These are phyloP conservation scores for Coreoperca whiteheadi DNA, from an alignment of 2,113 vertebrate species.

Conservation along the genomic window DNA sequence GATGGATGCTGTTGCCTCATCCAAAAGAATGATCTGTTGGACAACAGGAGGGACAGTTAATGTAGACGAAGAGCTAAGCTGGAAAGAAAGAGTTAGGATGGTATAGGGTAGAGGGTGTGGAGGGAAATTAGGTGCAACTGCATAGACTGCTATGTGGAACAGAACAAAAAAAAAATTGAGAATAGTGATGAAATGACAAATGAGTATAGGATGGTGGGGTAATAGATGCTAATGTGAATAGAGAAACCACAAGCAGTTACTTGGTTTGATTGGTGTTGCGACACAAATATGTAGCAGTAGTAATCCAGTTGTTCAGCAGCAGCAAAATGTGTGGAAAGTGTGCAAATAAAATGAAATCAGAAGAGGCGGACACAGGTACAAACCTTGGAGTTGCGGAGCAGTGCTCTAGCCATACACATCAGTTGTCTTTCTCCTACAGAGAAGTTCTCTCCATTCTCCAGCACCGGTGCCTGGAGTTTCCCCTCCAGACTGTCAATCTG, in stretches of 20 bases:
- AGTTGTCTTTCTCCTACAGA: slow-evolving; percentile 88
- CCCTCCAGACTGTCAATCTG: slow-evolving; percentile 84
- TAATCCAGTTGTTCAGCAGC: background rate
- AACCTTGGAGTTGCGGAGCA: slow-evolving; percentile 88
- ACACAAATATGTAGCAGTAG: background rate
- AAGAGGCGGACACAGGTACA: background rate
- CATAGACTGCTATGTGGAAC: too few relatives aligned
- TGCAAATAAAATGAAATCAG: background rate
- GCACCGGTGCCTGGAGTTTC: slow-evolving; percentile 81
- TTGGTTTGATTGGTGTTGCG: background rate
- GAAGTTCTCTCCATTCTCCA: slow-evolving; percentile 89
- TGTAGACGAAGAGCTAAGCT: background rate
- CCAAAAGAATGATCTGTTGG: slow-evolving; percentile 87
- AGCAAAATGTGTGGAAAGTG: background rate
- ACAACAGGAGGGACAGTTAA: background rate
- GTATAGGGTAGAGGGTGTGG: background rate
- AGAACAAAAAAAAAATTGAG: background rate
- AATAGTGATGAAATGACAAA: background rate
- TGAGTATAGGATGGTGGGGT: background rate
- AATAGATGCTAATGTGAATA: background rate
- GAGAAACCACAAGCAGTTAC: background rate
- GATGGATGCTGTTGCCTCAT: slow-evolving; percentile 91
- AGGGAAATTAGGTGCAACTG: background rate
- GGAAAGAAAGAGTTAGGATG: background rate
- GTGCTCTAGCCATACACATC: slow-evolving; percentile 87